Conservation (phyloP, 2,113 vertebrate species). For the Ammodytes marinus region DNA sequence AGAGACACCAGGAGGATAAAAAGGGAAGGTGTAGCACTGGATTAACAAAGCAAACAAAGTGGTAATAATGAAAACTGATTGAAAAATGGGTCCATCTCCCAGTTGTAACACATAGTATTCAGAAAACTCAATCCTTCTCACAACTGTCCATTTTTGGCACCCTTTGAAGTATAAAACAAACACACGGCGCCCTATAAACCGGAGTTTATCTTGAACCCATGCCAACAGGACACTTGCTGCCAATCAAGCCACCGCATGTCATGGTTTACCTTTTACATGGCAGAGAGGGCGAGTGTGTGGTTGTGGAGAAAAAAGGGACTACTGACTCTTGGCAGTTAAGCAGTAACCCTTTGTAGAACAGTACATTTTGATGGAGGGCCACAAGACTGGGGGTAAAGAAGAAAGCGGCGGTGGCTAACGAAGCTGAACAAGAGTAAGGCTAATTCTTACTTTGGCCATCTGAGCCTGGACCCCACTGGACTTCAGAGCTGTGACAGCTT, state of each 20-base stretch:
- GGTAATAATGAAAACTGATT: slow-evolving; percentile 2
- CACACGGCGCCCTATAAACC: slow-evolving; percentile 28
- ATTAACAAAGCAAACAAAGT: neutral
- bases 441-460: slow-evolving; percentile 94
- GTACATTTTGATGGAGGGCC: neutral
- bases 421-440: neutral
- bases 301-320: neutral
- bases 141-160: slow-evolving; percentile 5
- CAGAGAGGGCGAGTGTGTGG: neutral
- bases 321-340: slow-evolving; percentile 13
- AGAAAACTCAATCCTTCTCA: neutral
- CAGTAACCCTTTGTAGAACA: slow-evolving; percentile 22
- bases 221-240: slow-evolving; percentile 46
- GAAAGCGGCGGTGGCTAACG: neutral
- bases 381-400: neutral
- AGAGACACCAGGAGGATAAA: neutral
- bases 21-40: neutral
- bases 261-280: slow-evolving; percentile 34
- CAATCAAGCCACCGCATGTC: slow-evolving; percentile 18
- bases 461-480: slow-evolving; percentile 94
- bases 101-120: neutral
- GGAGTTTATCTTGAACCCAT: slow-evolving; percentile 49
- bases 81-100: slow-evolving; percentile 8
- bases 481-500: slow-evolving; percentile 92
- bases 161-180: slow-evolving; percentile 3